Evolutionary conservation across 2,888 invertebrate species (phyloP).

Genomic region (Autographa gamma): DNA sequence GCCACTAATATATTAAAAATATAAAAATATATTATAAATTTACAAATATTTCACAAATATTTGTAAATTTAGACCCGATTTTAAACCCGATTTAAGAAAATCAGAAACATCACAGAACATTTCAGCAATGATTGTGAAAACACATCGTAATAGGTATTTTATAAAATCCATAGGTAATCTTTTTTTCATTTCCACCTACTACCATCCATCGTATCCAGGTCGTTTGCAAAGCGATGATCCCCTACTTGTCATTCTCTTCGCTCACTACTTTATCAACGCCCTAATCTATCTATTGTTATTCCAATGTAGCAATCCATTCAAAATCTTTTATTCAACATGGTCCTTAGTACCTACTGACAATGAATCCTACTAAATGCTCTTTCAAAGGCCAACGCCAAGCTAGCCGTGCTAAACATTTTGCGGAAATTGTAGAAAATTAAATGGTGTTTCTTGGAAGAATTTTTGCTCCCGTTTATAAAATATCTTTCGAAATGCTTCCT

Average conservation of each 20-base stretch:
- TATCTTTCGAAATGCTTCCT: slow-evolving; percentile 20
- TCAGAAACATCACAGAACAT: background rate
- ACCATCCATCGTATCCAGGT: slow-evolving; percentile 30
- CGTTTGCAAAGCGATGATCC: slow-evolving; percentile 50
- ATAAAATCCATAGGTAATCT: slow-evolving; percentile 1
- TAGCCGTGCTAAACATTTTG: slow-evolving; percentile 35
- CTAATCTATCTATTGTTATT: slow-evolving; percentile 54
- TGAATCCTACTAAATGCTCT: slow-evolving; percentile 37
- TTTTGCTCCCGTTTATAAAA: slow-evolving; percentile 34
- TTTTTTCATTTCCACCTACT: slow-evolving; percentile 31
- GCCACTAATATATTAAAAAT: background rate
- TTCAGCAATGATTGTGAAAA: background rate
- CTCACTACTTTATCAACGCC: slow-evolving; percentile 52
- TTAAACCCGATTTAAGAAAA: no score
- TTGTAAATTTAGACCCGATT: no score
- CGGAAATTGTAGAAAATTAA: slow-evolving; percentile 36
- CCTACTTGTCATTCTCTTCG: slow-evolving; percentile 56
- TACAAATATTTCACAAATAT: no score
- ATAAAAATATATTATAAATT: no score
- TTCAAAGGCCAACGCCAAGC: slow-evolving; percentile 38
- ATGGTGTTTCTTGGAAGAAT: slow-evolving; percentile 29
- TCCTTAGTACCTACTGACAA: slow-evolving; percentile 14
- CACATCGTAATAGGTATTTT: background rate
- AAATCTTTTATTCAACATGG: slow-evolving; percentile 35
- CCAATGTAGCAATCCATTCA: slow-evolving; percentile 34